Base-by-base conservation (phyloP, 1,140 invertebrate genomes). In the Heterodera schachtii region DNA sequence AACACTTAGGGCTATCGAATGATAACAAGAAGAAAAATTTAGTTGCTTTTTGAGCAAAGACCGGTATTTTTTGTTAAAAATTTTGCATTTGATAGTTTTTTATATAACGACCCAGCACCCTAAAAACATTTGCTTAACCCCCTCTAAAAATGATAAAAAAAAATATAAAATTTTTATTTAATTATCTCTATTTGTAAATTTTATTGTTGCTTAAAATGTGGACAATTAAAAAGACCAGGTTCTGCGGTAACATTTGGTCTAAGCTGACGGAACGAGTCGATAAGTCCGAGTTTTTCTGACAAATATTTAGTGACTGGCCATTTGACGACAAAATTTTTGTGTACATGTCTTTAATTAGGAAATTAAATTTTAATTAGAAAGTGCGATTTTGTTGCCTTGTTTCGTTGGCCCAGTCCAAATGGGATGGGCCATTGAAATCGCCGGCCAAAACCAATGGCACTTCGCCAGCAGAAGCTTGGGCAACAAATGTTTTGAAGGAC, bases 401-500 rank as follows among this genome's bases (percentile, higher is more conserved):
- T 47, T 78, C 31, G 66, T 83, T 73, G n/a, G 57, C 84, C 82
- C 82, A 83, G 52, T 83, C 82, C n/a, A 74, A 66, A 77, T 83
- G 82, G 6, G 82, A 83, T 1, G 82, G 82, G 8, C 46, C 49
- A 57, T 83, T 83, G 52, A 83, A 83, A 57, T 83, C 82, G 6
- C 82, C 82, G 6, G 77, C 78, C 41, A 88, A 80, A 49, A 88
- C 77, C 4, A 88, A 46, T 7, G 47, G 82, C 64, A 19, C 31
- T 31, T 31, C 31, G 31, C 31, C 43, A 19, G 47, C 43, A 9
- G 41, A 19, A 2, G 43, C 79, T 69, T 71, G 47, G 31, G 60
- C 67, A 21, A 44, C 21, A 43, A 67, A 79, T n/a, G 19, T 64
- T 75, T 86, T 73, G 64, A 83, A 83, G 19, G 41, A 43, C 49